phyloP scores from a whole-genome alignment of 1,140 invertebrate species.

The Pseudomyrmex cubaensis region DNA sequence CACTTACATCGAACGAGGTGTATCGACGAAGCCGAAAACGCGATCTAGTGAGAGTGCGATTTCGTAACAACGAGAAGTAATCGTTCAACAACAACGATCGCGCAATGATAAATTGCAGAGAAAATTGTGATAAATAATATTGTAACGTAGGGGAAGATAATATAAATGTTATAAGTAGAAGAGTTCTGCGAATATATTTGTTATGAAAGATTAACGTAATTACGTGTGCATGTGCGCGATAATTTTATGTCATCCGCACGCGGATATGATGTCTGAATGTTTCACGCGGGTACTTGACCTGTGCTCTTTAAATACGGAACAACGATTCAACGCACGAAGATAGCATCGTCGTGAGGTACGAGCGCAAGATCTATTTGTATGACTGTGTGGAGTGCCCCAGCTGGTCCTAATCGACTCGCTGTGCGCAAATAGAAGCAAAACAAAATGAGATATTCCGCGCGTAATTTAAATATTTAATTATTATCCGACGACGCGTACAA shows the following conservation, averaged over 20 bases:
- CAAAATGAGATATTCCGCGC: not conserved
- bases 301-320: conserved; percentile 60
- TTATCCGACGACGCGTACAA: not conserved
- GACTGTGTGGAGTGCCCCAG: conserved; percentile 42
- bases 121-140: not conserved
- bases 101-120: not conserved
- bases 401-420: conserved; percentile 47
- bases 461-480: conserved; percentile 2
- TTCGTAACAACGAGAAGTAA: too few species aligned
- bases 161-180: not conserved
- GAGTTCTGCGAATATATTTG: not conserved
- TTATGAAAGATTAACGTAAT: not conserved
- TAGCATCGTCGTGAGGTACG: conserved; percentile 47
- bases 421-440: conserved; percentile 22
- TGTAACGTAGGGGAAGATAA: not conserved
- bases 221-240: not conserved
- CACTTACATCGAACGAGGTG: conserved; percentile 10
- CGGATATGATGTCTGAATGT: conserved; percentile 43
- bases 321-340: conserved; percentile 53
- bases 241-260: conserved; percentile 9
- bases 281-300: conserved; percentile 55
- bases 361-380: conserved; percentile 56
- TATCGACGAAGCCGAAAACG: conserved; percentile 10
- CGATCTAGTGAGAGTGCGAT: not conserved
- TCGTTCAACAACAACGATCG: not conserved